These are phyloP conservation scores for Malurus alboscapulatus DNA, from an alignment of 2,113 vertebrate species.

Conservation along the genomic window DNA sequence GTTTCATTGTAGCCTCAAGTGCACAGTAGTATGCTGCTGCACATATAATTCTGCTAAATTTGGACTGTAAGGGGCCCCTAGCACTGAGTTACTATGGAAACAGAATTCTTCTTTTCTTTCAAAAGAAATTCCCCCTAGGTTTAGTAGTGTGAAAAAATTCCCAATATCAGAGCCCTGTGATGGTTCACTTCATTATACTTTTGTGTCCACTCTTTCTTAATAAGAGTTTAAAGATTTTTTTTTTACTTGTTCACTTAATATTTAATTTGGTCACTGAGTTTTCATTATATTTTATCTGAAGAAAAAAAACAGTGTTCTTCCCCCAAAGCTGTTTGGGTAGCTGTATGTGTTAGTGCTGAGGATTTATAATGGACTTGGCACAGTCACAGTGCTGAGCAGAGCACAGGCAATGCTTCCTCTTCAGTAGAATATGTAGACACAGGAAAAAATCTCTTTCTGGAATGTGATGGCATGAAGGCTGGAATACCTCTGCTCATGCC, in stretches of 20 bases:
- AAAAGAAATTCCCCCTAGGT: conserved; percentile 69
- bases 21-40: conserved; percentile 50
- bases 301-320: not conserved
- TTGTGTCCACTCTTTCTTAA: not conserved
- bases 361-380: not conserved
- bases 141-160: conserved; percentile 36
- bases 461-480: not conserved
- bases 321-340: not conserved
- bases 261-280: not conserved
- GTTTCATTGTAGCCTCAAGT: conserved; percentile 48
- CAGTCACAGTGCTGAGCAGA: not conserved
- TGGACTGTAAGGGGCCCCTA: conserved; percentile 68
- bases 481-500: not conserved
- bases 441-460: not conserved
- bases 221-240: not conserved
- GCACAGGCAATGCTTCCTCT: not conserved
- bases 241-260: not conserved
- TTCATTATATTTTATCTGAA: not conserved
- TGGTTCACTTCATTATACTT: not conserved
- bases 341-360: not conserved
- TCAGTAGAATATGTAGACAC: not conserved
- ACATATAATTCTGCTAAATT: conserved; percentile 73
- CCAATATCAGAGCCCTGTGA: not conserved
- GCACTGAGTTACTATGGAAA: conserved; percentile 76
- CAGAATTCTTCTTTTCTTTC: conserved; percentile 68